phyloP scores from a whole-genome alignment of 2,888 invertebrate genomes.

The Heliconius erato region DNA sequence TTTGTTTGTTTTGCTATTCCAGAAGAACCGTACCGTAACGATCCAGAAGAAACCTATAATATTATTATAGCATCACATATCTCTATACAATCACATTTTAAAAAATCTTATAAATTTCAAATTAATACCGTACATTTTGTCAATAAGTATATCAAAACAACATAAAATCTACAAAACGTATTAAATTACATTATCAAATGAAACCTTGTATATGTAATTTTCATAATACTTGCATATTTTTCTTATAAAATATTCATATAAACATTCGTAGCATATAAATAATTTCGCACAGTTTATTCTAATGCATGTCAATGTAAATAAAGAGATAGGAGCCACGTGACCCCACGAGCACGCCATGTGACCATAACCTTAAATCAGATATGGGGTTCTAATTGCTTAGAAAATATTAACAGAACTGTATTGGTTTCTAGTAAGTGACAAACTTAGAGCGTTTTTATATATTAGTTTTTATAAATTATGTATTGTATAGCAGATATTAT shows the following conservation, averaged over 20 bases:
- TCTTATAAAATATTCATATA: constrained; percentile 16
- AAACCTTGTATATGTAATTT: neutral
- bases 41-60: neutral
- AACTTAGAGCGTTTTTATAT: constrained; percentile 28
- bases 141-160: neutral
- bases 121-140: neutral
- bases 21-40: neutral
- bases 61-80: neutral
- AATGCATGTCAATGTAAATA: constrained; percentile 76
- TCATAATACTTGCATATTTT: neutral
- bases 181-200: neutral
- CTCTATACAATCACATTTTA: neutral
- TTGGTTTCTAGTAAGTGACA: constrained; percentile 56
- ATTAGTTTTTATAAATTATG: neutral
- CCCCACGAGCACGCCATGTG: constrained; percentile 70
- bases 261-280: constrained; percentile 48
- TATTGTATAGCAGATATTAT: no score
- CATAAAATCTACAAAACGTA: neutral
- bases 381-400: constrained; percentile 82
- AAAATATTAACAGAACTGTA: constrained; percentile 77
- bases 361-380: constrained; percentile 82
- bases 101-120: neutral
- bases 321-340: constrained; percentile 82
- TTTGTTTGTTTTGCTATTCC: neutral
- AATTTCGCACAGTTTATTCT: constrained; percentile 70